A percentile compares a stretch with the other conserved stretches of the same genome.
Evolutionary conservation across 2,888 invertebrate species (phyloP).

Genomic region (Parasteatoda lunata): DNA sequence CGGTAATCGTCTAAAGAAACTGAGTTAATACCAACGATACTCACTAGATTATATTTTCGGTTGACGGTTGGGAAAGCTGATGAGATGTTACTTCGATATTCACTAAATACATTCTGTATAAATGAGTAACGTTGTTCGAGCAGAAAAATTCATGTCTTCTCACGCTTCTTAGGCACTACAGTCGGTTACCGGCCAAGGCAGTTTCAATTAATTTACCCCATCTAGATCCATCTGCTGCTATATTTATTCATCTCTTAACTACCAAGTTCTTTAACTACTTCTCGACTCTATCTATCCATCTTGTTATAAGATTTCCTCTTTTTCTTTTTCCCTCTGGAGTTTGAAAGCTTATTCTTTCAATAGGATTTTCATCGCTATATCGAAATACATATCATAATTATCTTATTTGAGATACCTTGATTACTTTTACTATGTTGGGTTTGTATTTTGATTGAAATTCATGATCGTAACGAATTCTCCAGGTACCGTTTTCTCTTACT

Average conservation of each 20-base stretch:
- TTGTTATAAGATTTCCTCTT: not conserved
- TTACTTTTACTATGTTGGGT: not conserved
- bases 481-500: not conserved
- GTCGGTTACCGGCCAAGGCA: not conserved
- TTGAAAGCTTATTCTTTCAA: not conserved
- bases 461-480: not conserved
- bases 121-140: no score
- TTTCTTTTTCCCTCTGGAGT: not conserved
- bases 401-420: not conserved
- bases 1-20: no score
- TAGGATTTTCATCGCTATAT: not conserved
- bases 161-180: not conserved
- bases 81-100: no score
- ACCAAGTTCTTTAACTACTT: not conserved
- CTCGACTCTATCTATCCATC: not conserved
- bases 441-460: not conserved
- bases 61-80: no score
- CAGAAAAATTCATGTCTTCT: no score
- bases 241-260: not conserved
- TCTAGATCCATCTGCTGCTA: not conserved
- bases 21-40: no score
- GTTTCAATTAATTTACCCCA: not conserved
- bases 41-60: no score
- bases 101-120: no score
- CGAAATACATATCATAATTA: not conserved